Percentiles rank a stretch among this genome's conserved stretches.
Evolutionary conservation across 2,113 vertebrate species (phyloP).

Genomic region (Nyctibius bracteatus): DNA sequence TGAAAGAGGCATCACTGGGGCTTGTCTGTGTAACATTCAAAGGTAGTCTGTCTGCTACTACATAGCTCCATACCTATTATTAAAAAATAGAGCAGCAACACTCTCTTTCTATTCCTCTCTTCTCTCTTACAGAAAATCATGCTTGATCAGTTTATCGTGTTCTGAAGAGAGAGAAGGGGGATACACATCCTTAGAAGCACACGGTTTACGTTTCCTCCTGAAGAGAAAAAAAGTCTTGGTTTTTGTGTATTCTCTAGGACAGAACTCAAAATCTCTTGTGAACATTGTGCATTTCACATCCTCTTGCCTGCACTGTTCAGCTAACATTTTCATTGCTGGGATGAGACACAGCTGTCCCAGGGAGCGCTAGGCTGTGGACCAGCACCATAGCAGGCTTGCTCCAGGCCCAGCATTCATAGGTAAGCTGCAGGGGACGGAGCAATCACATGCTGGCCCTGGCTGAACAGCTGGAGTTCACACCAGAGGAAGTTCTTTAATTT

Average conservation of each 20-base stretch:
- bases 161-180: not conserved
- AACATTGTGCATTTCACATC: not conserved
- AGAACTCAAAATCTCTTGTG: not conserved
- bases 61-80: not conserved
- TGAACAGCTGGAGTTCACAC: not conserved
- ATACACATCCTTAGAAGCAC: not conserved
- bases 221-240: not conserved
- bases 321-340: not conserved
- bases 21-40: not conserved
- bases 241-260: not conserved
- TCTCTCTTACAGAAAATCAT: not conserved
- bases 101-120: not conserved
- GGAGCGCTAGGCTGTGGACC: not conserved
- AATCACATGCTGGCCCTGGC: fast-evolving
- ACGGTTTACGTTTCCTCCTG: not conserved
- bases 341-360: not conserved
- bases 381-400: not conserved
- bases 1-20: not conserved
- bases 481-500: not conserved
- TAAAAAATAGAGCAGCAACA: not conserved
- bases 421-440: not conserved
- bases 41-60: not conserved
- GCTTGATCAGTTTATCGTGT: not conserved
- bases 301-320: not conserved
- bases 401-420: not conserved